Evolutionary conservation across 2,888 invertebrate genomes (phyloP), one percentile per base, ranked within the genome.

Genomic region (Pterobdella sp.): DNA sequence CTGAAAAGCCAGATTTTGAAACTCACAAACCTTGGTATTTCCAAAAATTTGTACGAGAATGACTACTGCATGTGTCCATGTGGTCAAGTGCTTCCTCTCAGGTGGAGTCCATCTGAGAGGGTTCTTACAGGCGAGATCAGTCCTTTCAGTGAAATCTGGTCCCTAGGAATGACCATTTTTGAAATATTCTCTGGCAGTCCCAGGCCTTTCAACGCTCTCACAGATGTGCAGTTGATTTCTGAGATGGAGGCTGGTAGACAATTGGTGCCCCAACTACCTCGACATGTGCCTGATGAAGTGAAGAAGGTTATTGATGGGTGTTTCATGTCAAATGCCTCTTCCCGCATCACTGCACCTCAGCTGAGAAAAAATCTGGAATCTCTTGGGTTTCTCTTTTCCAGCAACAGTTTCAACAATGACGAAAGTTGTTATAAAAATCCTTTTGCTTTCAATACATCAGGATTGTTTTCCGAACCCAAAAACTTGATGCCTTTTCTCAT

Each of bases 81-180:
- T 26, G 63, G 35, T 34, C 71, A 71, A 34, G 52, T 71, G 29
- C 37, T 71, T 1, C 60, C 63, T 26, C 56, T 71, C 18, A 29
- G 71, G 7, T 71, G 71, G 71, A 56, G 71, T 63, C 68, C 76
- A 26, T 72, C 75, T n/a, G 76, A 77, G 37, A 75, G 77, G 77
- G 76, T 77, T 10, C 67, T 76, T 3, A 75, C 77, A 4, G 78
- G 75, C 42, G 78, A 32, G 32, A 76, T 76, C 70, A 75, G 75
- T 66, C 74, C 74, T 35, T 75, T 74, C 68, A 74, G 76, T 2
- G 78, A 78, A 42, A 72, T 78, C 34, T 78, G 78, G 78, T 76
- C 78, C 4, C 29, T 77, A 26, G 78, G 78, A 4, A 73, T 77
- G 14, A 73, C 76, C 18, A 72, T 73, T 65, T 78, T 77, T 76